A percentile compares a stretch with the other conserved stretches of the same genome.
Evolutionary conservation across 2,113 vertebrate species (phyloP).

Genomic region (Bagarius yarrelli): DNA sequence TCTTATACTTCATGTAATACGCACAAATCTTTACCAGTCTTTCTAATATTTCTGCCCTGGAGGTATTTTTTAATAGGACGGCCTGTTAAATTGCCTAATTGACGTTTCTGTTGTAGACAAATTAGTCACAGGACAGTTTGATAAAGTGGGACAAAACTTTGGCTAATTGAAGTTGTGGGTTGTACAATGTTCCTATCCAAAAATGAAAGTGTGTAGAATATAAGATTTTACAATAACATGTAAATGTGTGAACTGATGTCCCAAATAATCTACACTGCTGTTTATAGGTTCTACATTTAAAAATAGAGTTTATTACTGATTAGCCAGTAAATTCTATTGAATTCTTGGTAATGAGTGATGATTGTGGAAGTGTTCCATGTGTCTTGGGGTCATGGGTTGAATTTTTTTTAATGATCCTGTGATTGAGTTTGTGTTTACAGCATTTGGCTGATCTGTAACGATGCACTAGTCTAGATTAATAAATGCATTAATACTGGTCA

Average conservation of each 20-base stretch:
- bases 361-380: not conserved
- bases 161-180: not conserved
- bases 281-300: not conserved
- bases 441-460: too few species aligned
- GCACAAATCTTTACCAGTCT: not conserved
- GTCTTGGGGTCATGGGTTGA: not conserved
- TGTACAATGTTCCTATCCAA: not conserved
- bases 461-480: too few species aligned
- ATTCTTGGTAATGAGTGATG: not conserved
- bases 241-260: too few species aligned
- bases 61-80: too few species aligned
- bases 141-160: not conserved
- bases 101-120: not conserved
- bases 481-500: too few species aligned
- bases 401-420: not conserved
- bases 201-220: not conserved
- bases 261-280: not conserved
- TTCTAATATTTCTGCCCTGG: too few species aligned
- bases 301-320: not conserved
- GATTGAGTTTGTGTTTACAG: not conserved
- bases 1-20: not conserved
- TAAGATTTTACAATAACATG: not conserved
- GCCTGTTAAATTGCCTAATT: not conserved
- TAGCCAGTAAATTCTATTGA: not conserved
- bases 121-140: not conserved